Base-by-base conservation (phyloP, 2,888 invertebrate species). In the Dysmachus trigonus region DNA sequence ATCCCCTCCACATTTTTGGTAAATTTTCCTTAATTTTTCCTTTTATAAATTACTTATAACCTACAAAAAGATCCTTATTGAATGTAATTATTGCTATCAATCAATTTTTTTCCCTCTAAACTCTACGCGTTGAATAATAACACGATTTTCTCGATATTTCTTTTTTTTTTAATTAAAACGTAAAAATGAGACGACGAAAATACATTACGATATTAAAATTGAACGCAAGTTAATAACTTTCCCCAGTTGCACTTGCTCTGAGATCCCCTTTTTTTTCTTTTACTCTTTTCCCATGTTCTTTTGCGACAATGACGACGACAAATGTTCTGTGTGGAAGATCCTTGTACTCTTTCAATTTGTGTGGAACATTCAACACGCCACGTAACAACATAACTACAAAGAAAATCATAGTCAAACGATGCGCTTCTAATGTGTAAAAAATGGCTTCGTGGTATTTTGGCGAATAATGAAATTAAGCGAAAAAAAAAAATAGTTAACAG, bases 11-110 rank as follows among this genome's bases (percentile, higher is more conserved):
- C 7, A 18, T 51, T 62, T 88, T 87, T 85, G 85, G 85, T 53
- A 86, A 89, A 81, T 79, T 41, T 88, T 89, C 87, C 18, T 53
- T 31, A 82, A 82, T 82, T 22, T 77, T 33, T 38, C 10, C 31
- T 83, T 71, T 83, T 41, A 83, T n/a, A 83, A 83, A 83, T 72
- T 83, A 83, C 83, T 83, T 83, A 83, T 83, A 41, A 27, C 72
- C 83, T 83, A 83, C 33, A 81, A 83, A 82, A 83, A 77, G 72
- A 83, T 83, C 41, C 83, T 83, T 83, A 83, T 83, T 83, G 72
- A 83, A 72, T 83, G 22, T 83, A 83, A 83, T 83, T 83, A 83
- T 83, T 83, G 83, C 83, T 83, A 83, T 83, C 72, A 83, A 83
- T 83, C 72, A 72, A 72, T 83, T 41, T 62, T 83, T 41, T 62